A percentile compares a stretch with the other conserved stretches of the same genome.
These are phyloP conservation scores for Hycleus cichorii DNA, from an alignment of 1,140 invertebrate genomes.

Conservation along the genomic window DNA sequence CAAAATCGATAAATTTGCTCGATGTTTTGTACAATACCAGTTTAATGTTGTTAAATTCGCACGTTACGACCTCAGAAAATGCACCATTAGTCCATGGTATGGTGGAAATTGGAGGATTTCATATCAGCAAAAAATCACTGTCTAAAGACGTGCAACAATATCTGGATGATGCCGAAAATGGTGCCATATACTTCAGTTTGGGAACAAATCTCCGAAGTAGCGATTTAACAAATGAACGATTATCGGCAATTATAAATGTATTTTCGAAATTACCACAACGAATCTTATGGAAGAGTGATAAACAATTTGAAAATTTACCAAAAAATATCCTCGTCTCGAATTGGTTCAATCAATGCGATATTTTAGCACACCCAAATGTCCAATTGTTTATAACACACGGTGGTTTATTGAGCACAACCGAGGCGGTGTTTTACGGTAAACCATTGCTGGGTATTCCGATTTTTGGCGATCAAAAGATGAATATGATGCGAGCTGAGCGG, in stretches of 20 bases:
- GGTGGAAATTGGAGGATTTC: constrained; percentile 47
- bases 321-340: constrained; percentile 43
- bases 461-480: constrained; percentile 34
- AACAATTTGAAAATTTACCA: constrained; percentile 42
- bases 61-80: constrained; percentile 35
- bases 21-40: constrained; percentile 42
- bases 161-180: constrained; percentile 43
- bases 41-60: constrained; percentile 48
- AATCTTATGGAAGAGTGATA: constrained; percentile 50
- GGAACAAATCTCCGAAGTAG: constrained; percentile 44
- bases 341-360: constrained; percentile 55
- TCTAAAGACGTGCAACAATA: constrained; percentile 43
- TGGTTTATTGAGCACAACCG: constrained; percentile 45
- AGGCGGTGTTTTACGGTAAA: constrained; percentile 44
- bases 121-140: constrained; percentile 42
- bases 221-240: constrained; percentile 38
- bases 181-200: constrained; percentile 47
- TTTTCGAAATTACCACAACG: constrained; percentile 44
- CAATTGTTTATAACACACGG: constrained; percentile 49
- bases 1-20: constrained; percentile 42
- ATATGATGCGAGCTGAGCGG: constrained; percentile 28
- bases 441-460: constrained; percentile 44
- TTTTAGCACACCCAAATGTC: constrained; percentile 41
- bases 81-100: constrained; percentile 40
- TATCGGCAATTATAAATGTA: constrained; percentile 40